Evolutionary conservation across 2,113 vertebrate species (phyloP), one percentile per base, ranked within the genome.

Genomic region (Etheostoma cragini): DNA sequence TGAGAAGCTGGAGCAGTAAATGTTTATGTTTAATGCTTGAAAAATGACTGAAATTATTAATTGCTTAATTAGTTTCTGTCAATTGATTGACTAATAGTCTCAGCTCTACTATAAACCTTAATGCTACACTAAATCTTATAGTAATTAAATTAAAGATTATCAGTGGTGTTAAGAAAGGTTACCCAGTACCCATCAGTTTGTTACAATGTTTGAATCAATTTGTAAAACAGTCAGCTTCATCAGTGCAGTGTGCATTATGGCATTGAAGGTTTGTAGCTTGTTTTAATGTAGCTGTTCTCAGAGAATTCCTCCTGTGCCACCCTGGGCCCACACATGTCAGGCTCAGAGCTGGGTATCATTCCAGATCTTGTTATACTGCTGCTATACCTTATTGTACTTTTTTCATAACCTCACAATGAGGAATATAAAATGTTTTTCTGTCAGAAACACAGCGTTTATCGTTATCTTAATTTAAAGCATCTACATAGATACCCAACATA

Each of bases 221-320:
- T 67, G 26, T 1, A 19, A 49, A 22, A 46, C 26, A 58, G 13
- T n/a, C 21, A 53, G 4, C 5, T 35, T 71, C 24, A 66, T 49
- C 13, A 49, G 17, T 52, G 4, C 35, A 57, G 30, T 26, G 63
- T 57, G 4, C 38, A 42, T 42, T 42, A 15, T 38, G 19, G 16
- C 1, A 24, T 12, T 53, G 24, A 14, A 33, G 22, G 19, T 71
- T 22, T 33, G 33, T 47, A 35, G 7, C 38, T 22, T 46, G 21
- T 49, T 64, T 63, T 71, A 52, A 50, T 62, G 47, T 46, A 6
- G 53, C 54, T 47, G 16, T 65, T 54, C 6, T 68, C 21, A 22
- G 56, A 16, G 19, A 49, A 49, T 52, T 24, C 17, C 24, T 49
- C 24, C 45, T 56, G 35, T 21, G 52, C 24, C 57, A 46, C 12